Conservation (phyloP, 2,888 invertebrate genomes). For the Agelastica alni region DNA sequence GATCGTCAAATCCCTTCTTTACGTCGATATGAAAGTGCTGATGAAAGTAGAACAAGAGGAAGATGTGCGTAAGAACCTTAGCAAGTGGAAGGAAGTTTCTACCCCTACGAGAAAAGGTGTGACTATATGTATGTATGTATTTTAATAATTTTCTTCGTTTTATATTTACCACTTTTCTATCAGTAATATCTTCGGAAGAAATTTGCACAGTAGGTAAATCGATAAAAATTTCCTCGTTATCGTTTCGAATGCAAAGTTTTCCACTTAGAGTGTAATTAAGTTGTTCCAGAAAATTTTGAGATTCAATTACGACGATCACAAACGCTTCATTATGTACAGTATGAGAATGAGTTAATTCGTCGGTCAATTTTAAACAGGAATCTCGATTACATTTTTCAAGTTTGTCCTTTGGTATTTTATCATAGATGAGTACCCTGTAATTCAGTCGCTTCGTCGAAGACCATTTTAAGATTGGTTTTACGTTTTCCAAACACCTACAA, state of each 20-base stretch:
- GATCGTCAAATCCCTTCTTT: too few species aligned
- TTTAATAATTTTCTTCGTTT: too few species aligned
- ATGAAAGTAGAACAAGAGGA: too few species aligned
- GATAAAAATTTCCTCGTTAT: slow-evolving; percentile 4
- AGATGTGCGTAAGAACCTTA: too few species aligned
- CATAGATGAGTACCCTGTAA: slow-evolving; percentile 34
- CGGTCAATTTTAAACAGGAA: slow-evolving; percentile 12
- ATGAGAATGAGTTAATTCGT: slow-evolving; percentile 19
- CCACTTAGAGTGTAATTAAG: slow-evolving; percentile 15
- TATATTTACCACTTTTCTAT: slow-evolving; percentile 15
- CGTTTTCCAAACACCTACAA: slow-evolving; percentile 35
- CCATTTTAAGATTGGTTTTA: slow-evolving; percentile 35
- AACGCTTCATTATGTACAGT: slow-evolving; percentile 15
- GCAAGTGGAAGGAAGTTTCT: too few species aligned
- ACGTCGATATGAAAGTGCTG: too few species aligned
- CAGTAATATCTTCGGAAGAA: slow-evolving; percentile 14
- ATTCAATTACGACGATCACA: slow-evolving; percentile 28
- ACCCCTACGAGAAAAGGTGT: too few species aligned
- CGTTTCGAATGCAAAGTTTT: slow-evolving; percentile 1
- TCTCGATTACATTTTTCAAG: not conserved
- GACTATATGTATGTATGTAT: too few species aligned
- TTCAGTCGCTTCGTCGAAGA: slow-evolving; percentile 29
- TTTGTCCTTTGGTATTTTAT: too few species aligned
- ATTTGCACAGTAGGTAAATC: slow-evolving; percentile 16
- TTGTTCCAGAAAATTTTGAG: slow-evolving; percentile 21